Evolutionary conservation across 2,113 vertebrate genomes (phyloP), one percentile per base, ranked within the genome.

Genomic region (Phyllostomus hastatus): DNA sequence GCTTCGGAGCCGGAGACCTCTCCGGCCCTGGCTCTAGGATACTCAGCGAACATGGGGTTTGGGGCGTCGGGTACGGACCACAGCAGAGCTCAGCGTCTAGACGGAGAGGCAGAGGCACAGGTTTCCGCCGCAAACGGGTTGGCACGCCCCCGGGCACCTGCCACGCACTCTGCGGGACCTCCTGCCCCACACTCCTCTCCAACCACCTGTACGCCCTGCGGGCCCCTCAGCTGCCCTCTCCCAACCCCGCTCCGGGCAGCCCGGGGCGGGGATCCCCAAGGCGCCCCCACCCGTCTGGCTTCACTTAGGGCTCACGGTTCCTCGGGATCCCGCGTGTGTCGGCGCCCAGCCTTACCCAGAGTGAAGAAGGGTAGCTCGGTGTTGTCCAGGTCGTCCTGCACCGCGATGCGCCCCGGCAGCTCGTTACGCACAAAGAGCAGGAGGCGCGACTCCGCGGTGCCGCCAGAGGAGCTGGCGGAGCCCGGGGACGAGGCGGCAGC

Each of bases 351-450:
- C 99, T 99, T 99, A 99, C 99, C 99, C 95, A 99, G 99, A 59
- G 99, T 99, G 99, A 99, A 99, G 99, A 99, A 99, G 88, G 99
- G 99, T 97, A 99, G 99, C 98, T 99, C 99, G 9, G 99, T 99
- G 99, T 99, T 99, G 98, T 99, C 99, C 98, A 99, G 99, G 98
- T 99, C 99, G 98, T 99, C 99, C 98, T 99, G 99, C 93, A 99
- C 99, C 54, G 99, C 99, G 97, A 99, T 99, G 98, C 99, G 98
- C 96, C 99, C 99, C 59, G 99, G 99, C 97, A 99, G 98, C 98
- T 99, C 99, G 96, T 99, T 99, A 96, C 99, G 98, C 98, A 99
- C 99, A 98, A 99, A 99, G 97, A 99, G 98, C 95, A 99, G 98
- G 95, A 99, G 99, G 87, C 99, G 99, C 97, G 99, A 99, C 97